phyloP scores from a whole-genome alignment of 92 coral and sea anemone species.

The Siderastrea siderea region DNA sequence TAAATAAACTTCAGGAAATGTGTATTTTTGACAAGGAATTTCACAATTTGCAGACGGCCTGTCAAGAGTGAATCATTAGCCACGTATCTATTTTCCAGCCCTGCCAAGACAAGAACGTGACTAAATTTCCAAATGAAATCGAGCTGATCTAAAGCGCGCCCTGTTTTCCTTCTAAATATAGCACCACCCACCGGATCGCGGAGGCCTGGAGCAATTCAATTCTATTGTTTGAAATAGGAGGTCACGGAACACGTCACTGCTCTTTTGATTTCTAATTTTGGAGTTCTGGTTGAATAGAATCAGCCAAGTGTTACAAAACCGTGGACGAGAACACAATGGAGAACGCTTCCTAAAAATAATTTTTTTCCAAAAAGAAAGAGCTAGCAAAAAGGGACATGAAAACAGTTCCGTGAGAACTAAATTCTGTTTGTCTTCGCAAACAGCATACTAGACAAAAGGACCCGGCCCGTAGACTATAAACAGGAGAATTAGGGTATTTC shows the following conservation, averaged over 20 bases:
- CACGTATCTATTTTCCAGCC: slow-evolving; percentile 2
- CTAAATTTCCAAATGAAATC: slow-evolving; percentile 26
- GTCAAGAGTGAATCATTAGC: slow-evolving; percentile 13
- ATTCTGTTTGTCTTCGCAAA: too few relatives aligned
- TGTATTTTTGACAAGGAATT: neutral
- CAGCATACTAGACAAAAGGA: too few relatives aligned
- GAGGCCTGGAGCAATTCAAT: slow-evolving; percentile 3
- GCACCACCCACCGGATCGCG: slow-evolving; percentile 17
- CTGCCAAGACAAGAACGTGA: slow-evolving; percentile 36
- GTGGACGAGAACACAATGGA: too few relatives aligned
- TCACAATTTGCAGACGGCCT: slow-evolving; percentile 5
- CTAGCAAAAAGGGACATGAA: too few relatives aligned
- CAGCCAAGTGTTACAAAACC: neutral
- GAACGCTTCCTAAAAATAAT: too few relatives aligned
- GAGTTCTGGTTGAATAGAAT: neutral
- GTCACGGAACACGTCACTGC: slow-evolving; percentile 23
- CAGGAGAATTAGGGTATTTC: too few relatives aligned
- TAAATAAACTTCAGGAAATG: slow-evolving; percentile 1
- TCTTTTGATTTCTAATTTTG: neutral
- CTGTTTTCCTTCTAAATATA: slow-evolving; percentile 22
- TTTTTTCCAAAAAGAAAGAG: too few relatives aligned
- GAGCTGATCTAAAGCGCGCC: neutral
- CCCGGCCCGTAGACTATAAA: too few relatives aligned
- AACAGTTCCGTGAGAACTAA: too few relatives aligned
- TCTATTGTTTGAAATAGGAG: slow-evolving; percentile 3